Conservation (phyloP, 2,888 invertebrate genomes). For the Sabellastarte sp. region DNA sequence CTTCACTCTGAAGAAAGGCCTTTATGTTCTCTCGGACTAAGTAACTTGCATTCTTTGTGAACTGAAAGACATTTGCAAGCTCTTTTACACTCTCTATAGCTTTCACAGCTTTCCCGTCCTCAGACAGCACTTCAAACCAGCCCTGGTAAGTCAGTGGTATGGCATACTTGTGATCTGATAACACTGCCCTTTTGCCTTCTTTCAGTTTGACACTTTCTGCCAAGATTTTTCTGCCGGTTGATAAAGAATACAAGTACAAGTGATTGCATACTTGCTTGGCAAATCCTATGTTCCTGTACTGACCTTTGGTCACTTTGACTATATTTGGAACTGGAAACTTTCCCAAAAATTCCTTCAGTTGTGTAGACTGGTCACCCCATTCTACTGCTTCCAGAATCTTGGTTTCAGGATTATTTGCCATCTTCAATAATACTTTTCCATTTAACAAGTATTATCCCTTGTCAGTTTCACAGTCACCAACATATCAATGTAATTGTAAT, state of each 20-base stretch:
- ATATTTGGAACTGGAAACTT: constrained; percentile 78
- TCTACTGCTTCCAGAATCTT: neutral
- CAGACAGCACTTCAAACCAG: constrained; percentile 89
- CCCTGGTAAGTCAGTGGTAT: constrained; percentile 89
- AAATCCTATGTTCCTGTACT: constrained; percentile 82
- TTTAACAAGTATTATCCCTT: too few species aligned
- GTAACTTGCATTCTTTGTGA: constrained; percentile 60
- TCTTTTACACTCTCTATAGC: constrained; percentile 87
- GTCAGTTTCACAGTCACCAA: too few species aligned
- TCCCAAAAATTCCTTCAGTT: constrained; percentile 62
- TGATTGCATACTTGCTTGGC: constrained; percentile 80
- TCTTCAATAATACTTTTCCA: too few species aligned
- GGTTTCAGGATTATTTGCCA: neutral
- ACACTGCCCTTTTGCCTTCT: constrained; percentile 4
- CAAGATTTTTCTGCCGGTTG: constrained; percentile 73
- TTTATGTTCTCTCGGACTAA: constrained; percentile 67
- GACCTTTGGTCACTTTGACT: constrained; percentile 89
- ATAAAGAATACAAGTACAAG: constrained; percentile 74
- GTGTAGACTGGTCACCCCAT: constrained; percentile 48
- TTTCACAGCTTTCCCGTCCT: constrained; percentile 86
- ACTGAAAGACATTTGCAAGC: constrained; percentile 65
- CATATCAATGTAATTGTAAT: too few species aligned
- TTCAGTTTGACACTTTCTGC: constrained; percentile 35
- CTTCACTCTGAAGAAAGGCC: constrained; percentile 29
- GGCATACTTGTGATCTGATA: constrained; percentile 67